Evolutionary conservation across 2,797 vertebrate genomes (phyloP), one percentile per base, ranked within the genome.

Genomic region (Lophotriccus pileatus): DNA sequence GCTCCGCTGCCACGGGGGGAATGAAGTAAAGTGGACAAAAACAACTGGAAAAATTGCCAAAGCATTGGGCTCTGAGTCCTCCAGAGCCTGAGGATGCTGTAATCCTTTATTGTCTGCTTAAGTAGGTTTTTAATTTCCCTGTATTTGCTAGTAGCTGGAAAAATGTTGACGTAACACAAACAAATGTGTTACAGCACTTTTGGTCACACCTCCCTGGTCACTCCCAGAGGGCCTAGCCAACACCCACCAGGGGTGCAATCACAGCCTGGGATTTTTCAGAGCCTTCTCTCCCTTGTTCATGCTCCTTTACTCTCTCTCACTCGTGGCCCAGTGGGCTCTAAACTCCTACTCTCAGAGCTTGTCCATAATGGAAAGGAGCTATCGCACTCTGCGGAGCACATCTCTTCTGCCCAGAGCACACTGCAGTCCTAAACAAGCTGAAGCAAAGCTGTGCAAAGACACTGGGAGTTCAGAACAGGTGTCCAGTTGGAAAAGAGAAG

Each of bases 1-100:
- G 64, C 78, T 83, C 49, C 1, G 0, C 84, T 92, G 94, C 75
- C 89, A 52, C 72, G 11, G 1, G 49, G 89, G 70, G 41, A 91
- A 49, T n/a, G 60, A 70, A 80, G 52, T 34, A 23, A 96, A 96
- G 66, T 4, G 22, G 91, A 92, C 73, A 97, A 98, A 19, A 97
- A 99, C 99, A 97, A 98, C 96, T 98, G 98, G 96, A 98, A 99
- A 69, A 96, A 80, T 78, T 99, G 98, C 99, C 98, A 98, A 20
- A 99, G 97, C 7, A 73, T 77, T 53, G 93, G 97, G 95, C 99
- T 99, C 94, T 96, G 97, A 89, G 98, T 97, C 62, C 98, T 98
- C 59, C 97, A 95, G 2, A 99, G 97, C 69, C 85, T 91, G 32
- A 10, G 5, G 32, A 99, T 95, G 39, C 66, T 80, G 49, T 91